phyloP scores from a whole-genome alignment of 2,888 invertebrate species.

The Biston stratarius region DNA sequence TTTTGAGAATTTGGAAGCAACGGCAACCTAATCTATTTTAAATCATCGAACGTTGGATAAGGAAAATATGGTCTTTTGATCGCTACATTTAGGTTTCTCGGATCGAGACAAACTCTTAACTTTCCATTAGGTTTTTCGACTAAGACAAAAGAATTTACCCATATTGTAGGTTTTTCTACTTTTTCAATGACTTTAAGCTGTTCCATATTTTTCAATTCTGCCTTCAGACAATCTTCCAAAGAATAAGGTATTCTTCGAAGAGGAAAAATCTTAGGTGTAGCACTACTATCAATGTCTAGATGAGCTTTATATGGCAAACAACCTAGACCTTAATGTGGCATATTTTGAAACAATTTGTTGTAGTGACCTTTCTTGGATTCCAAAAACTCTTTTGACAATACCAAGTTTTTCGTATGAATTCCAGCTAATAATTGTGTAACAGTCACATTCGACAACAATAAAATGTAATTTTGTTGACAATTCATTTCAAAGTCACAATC shows the following conservation, averaged over 20 bases:
- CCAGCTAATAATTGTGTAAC: constrained; percentile 3
- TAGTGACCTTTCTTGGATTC: constrained; percentile 8
- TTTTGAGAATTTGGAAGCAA: background rate
- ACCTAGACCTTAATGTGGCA: constrained; percentile 2
- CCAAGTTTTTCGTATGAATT: constrained; percentile 15
- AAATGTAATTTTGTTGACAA: background rate
- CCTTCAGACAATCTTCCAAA: background rate
- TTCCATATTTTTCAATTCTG: constrained; percentile 1
- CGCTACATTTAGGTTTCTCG: background rate
- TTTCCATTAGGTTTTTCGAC: constrained; percentile 14
- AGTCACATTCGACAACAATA: background rate
- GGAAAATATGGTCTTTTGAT: background rate
- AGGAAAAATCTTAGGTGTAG: background rate
- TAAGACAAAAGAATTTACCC: background rate
- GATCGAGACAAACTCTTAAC: constrained; percentile 5
- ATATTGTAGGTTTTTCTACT: constrained; percentile 1
- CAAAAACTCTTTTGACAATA: constrained; percentile 7
- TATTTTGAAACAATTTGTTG: constrained; percentile 7
- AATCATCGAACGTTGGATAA: background rate
- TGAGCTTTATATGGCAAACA: constrained; percentile 11
- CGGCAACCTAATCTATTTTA: background rate
- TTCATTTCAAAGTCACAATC: background rate
- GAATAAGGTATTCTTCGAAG: background rate
- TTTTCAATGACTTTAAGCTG: constrained; percentile 6
- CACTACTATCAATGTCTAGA: constrained; percentile 4